phyloP scores from a whole-genome alignment of 2,888 invertebrate species.

The Balanococcus diminutus region DNA sequence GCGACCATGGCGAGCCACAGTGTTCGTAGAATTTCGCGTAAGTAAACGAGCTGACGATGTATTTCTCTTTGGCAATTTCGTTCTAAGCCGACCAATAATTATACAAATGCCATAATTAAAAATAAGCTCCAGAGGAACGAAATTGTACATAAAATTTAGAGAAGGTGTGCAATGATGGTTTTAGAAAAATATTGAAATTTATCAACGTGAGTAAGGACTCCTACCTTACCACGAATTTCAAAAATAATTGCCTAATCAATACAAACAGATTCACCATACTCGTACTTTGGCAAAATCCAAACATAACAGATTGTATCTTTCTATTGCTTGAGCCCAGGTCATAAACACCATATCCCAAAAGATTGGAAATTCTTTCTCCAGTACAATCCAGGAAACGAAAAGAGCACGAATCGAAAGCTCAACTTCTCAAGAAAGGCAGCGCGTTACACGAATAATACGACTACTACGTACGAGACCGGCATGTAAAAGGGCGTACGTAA shows the following conservation, averaged over 20 bases:
- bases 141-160: no score
- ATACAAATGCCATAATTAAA: not conserved
- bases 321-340: not conserved
- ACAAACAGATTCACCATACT: slow-evolving; percentile 22
- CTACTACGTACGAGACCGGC: no score
- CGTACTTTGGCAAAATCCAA: slow-evolving; percentile 1
- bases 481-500: no score
- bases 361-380: not conserved
- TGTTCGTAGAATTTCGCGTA: not conserved
- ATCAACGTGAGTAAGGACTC: not conserved
- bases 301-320: not conserved
- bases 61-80: not conserved
- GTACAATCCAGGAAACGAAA: no score
- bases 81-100: not conserved
- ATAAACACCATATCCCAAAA: not conserved
- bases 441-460: no score
- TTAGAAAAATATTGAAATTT: not conserved
- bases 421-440: no score
- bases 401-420: no score
- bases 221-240: not conserved
- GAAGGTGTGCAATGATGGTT: no score
- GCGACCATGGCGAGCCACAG: not conserved
- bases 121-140: no score
- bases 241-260: not conserved
- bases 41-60: not conserved